Conservation (phyloP, 2,797 vertebrate genomes). For the Tadarida brasiliensis region DNA sequence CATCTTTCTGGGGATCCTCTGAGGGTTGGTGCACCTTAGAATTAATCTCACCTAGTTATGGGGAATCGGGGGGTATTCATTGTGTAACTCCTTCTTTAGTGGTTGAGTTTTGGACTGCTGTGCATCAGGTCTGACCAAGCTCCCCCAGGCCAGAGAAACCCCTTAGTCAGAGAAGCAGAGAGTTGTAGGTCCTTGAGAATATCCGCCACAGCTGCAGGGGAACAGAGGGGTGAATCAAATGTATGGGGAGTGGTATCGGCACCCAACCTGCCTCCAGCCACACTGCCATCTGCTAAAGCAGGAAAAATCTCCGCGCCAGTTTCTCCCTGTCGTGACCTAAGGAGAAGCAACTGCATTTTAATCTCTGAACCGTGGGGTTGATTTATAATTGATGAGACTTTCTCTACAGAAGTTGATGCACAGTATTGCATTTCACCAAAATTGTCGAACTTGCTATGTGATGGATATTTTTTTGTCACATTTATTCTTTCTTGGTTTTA, state of each 20-base stretch:
- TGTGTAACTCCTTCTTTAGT: not conserved
- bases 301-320: fast-evolving
- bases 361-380: not conserved
- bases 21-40: not conserved
- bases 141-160: not conserved
- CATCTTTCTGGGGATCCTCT: not conserved
- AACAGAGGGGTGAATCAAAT: not conserved
- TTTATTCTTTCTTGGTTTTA: slow-evolving; percentile 66
- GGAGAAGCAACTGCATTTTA: not conserved
- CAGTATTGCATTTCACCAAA: slow-evolving; percentile 36
- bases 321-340: not conserved
- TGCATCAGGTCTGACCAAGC: not conserved
- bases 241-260: fast-evolving
- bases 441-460: not conserved
- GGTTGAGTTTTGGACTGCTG: not conserved
- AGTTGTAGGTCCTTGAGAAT: not conserved
- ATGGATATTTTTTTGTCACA: slow-evolving; percentile 45
- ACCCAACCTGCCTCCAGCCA: not conserved
- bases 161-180: not conserved
- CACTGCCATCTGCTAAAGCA: not conserved
- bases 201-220: not conserved
- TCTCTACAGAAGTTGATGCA: slow-evolving; percentile 56
- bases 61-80: not conserved
- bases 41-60: not conserved
- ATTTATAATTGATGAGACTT: slow-evolving; percentile 61